These are phyloP conservation scores for Rhyzopertha dominica DNA, from an alignment of 1,140 invertebrate species.

Conservation along the genomic window DNA sequence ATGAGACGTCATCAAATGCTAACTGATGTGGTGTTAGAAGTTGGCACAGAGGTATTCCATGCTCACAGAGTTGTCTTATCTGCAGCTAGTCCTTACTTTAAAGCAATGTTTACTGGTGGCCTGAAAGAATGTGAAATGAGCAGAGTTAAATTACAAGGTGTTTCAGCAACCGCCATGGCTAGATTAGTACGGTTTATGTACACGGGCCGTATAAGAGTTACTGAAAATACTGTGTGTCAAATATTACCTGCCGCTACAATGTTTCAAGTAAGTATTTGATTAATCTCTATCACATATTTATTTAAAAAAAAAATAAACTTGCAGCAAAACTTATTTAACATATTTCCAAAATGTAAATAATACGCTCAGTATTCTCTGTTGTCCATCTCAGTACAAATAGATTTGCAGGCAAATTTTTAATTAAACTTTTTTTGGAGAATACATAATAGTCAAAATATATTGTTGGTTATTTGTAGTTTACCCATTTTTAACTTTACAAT, in stretches of 20 bases:
- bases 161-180: slow-evolving; percentile 79
- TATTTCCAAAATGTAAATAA: too few relatives aligned
- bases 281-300: too few relatives aligned
- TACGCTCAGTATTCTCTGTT: too few relatives aligned
- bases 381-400: too few relatives aligned
- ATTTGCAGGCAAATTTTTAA: too few relatives aligned
- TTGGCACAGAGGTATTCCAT: slow-evolving; percentile 78
- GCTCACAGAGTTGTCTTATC: slow-evolving; percentile 90
- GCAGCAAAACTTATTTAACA: too few relatives aligned
- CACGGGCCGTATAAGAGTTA: slow-evolving; percentile 80
- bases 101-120: slow-evolving; percentile 89
- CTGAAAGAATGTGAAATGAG: slow-evolving; percentile 84
- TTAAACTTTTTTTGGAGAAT: too few relatives aligned
- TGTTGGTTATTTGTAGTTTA: too few relatives aligned
- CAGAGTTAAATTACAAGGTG: slow-evolving; percentile 77
- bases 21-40: slow-evolving; percentile 82
- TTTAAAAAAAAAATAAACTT: too few relatives aligned
- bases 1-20: slow-evolving; percentile 85
- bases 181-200: slow-evolving; percentile 87
- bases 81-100: slow-evolving; percentile 91
- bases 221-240: slow-evolving; percentile 86
- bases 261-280: slow-evolving; percentile 67
- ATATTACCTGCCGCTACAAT: slow-evolving; percentile 87
- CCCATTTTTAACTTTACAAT: too few relatives aligned
- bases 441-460: too few relatives aligned